Evolutionary conservation across 2,888 invertebrate species (phyloP).

Genomic region (Seira ritae): DNA sequence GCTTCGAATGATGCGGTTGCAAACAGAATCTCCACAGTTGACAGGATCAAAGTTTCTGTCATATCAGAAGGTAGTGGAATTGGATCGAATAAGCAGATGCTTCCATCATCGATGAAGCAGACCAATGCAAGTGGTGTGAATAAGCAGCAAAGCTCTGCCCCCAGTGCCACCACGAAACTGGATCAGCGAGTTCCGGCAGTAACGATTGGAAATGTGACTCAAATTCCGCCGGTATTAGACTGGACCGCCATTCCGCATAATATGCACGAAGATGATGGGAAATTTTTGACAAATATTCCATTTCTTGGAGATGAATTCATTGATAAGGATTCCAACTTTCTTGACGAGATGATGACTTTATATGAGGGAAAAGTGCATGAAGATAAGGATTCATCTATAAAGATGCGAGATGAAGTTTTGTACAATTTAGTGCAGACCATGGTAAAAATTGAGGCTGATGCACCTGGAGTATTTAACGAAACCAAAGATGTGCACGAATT

Average conservation of each 20-base stretch:
- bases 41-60: slow-evolving; percentile 41
- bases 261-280: slow-evolving; percentile 67
- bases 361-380: slow-evolving; percentile 67
- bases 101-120: too few species aligned
- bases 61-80: slow-evolving; percentile 13
- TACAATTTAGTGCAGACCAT: slow-evolving; percentile 43
- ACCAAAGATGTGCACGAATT: too few species aligned
- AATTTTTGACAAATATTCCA: slow-evolving; percentile 68
- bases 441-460: slow-evolving; percentile 50
- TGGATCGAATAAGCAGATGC: too few species aligned
- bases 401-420: slow-evolving; percentile 61
- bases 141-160: background rate
- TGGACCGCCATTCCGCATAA: slow-evolving; percentile 68
- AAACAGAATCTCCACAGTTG: slow-evolving; percentile 21
- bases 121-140: background rate
- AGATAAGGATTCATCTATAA: slow-evolving; percentile 39
- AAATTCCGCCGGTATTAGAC: slow-evolving; percentile 62
- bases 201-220: slow-evolving; percentile 42
- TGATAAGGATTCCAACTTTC: slow-evolving; percentile 67
- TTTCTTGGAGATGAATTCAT: slow-evolving; percentile 70
- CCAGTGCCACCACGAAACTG: too few species aligned
- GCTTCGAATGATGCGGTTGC: slow-evolving; percentile 14
- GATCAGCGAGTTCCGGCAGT: slow-evolving; percentile 42
- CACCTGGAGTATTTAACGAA: slow-evolving; percentile 42
- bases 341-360: slow-evolving; percentile 65